phyloP scores from a whole-genome alignment of 1,140 invertebrate species.

The Bombus haemorrhoidalis region DNA sequence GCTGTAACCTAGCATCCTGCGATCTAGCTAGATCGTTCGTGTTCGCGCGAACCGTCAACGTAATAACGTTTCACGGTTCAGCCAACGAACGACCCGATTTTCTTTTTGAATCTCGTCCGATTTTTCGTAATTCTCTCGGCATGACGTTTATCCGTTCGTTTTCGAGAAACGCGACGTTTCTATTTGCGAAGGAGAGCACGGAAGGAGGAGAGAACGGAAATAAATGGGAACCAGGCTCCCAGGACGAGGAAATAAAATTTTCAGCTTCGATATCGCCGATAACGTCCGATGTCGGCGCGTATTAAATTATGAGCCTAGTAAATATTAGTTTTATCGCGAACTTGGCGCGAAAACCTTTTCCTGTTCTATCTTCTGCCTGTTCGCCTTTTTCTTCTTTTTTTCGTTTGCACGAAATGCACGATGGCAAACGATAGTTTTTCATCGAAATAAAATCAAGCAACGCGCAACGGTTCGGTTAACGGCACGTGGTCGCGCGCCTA shows the following conservation, averaged over 20 bases:
- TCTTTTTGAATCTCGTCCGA: neutral
- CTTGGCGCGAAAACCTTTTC: neutral
- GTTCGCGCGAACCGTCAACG: neutral
- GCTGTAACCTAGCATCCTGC: neutral
- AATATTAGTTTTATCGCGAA: conserved; percentile 14
- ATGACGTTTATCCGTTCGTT: neutral
- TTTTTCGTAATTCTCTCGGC: too few relatives aligned
- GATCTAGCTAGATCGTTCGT: neutral
- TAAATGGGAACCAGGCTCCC: neutral
- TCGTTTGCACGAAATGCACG: neutral
- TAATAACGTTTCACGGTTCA: neutral
- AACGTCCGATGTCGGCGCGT: neutral
- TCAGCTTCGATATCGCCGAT: conserved; percentile 10
- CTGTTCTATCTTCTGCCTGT: neutral
- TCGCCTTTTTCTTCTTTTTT: neutral
- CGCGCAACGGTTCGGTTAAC: too few relatives aligned
- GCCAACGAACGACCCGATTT: neutral
- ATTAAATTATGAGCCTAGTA: conserved; percentile 32
- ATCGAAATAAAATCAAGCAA: conserved; percentile 20
- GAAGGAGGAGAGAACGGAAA: neutral
- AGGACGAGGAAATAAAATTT: conserved; percentile 18
- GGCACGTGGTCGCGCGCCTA: neutral
- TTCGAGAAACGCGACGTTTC: neutral
- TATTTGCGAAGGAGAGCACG: neutral
- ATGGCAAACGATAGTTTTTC: conserved; percentile 5